Conservation (phyloP, 2,888 invertebrate species). For the Stenchaetothrips biformis region DNA sequence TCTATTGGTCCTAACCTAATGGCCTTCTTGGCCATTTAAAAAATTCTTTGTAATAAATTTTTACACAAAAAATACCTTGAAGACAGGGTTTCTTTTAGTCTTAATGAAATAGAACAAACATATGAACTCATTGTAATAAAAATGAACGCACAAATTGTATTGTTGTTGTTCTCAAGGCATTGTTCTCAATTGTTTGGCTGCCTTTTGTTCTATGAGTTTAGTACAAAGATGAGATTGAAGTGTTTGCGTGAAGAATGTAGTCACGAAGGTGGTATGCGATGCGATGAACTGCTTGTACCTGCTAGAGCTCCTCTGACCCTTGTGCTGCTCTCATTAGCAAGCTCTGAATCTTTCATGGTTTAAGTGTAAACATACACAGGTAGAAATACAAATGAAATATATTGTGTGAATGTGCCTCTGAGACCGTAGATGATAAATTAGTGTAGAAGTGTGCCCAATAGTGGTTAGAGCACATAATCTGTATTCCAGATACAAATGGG, state of each 20-base stretch:
- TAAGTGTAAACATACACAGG: not conserved
- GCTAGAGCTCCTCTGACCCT: slow-evolving; percentile 20
- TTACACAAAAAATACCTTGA: slow-evolving; percentile 1
- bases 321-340: slow-evolving; percentile 4
- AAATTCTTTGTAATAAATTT: slow-evolving; percentile 8
- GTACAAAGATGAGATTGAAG: not conserved
- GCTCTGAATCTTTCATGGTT: slow-evolving; percentile 3
- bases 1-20: not conserved
- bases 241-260: not conserved
- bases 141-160: slow-evolving; percentile 12
- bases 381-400: slow-evolving; percentile 3
- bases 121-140: slow-evolving; percentile 6
- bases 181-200: slow-evolving; percentile 2
- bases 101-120: not conserved
- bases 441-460: slow-evolving; percentile 18
- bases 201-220: not conserved
- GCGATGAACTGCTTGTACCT: slow-evolving; percentile 20
- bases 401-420: slow-evolving; percentile 14
- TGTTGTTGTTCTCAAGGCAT: slow-evolving; percentile 4
- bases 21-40: not conserved
- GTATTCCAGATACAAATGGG: slow-evolving; percentile 9
- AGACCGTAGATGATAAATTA: slow-evolving; percentile 7
- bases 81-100: slow-evolving; percentile 13
- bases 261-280: slow-evolving; percentile 11
- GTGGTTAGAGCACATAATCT: slow-evolving; percentile 24